phyloP scores from a whole-genome alignment of 1,140 invertebrate genomes.

The Condylostylus longicornis region DNA sequence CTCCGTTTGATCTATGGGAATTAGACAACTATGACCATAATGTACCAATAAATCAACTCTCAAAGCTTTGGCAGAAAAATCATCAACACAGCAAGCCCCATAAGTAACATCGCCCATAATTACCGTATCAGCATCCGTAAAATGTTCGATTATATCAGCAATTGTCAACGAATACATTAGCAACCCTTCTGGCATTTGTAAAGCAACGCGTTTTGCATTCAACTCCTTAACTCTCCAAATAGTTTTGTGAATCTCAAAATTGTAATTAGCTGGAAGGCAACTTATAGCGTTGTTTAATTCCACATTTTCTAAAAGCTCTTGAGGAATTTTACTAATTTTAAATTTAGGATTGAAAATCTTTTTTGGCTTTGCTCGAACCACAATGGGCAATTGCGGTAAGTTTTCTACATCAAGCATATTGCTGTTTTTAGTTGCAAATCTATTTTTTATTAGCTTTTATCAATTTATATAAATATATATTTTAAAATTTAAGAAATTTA shows the following conservation, averaged over 20 bases:
- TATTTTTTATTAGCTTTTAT: no score
- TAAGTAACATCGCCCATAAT: slow-evolving; percentile 92
- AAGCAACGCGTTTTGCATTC: slow-evolving; percentile 71
- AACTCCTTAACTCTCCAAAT: slow-evolving; percentile 84
- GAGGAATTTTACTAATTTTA: slow-evolving; percentile 64
- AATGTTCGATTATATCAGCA: slow-evolving; percentile 85
- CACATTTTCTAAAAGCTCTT: slow-evolving; percentile 66
- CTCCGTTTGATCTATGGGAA: slow-evolving; percentile 83
- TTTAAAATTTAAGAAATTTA: no score
- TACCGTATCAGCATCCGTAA: slow-evolving; percentile 83
- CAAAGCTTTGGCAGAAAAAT: slow-evolving; percentile 81
- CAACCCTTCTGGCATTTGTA: slow-evolving; percentile 94
- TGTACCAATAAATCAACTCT: slow-evolving; percentile 89
- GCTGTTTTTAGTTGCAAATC: no score
- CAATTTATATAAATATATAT: no score
- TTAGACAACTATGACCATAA: slow-evolving; percentile 95
- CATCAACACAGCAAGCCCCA: slow-evolving; percentile 99
- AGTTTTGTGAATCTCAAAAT: slow-evolving; percentile 97
- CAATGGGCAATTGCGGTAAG: no score
- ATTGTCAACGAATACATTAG: slow-evolving; percentile 86
- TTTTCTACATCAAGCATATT: no score
- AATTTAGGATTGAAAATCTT: slow-evolving; percentile 60
- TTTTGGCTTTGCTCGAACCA: slow-evolving; percentile 59
- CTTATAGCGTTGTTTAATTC: slow-evolving; percentile 55
- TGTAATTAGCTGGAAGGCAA: slow-evolving; percentile 84